A percentile compares a stretch with the other conserved stretches of the same genome.
These are phyloP conservation scores for Andricus curvator DNA, from an alignment of 2,888 invertebrate species.

Conservation along the genomic window DNA sequence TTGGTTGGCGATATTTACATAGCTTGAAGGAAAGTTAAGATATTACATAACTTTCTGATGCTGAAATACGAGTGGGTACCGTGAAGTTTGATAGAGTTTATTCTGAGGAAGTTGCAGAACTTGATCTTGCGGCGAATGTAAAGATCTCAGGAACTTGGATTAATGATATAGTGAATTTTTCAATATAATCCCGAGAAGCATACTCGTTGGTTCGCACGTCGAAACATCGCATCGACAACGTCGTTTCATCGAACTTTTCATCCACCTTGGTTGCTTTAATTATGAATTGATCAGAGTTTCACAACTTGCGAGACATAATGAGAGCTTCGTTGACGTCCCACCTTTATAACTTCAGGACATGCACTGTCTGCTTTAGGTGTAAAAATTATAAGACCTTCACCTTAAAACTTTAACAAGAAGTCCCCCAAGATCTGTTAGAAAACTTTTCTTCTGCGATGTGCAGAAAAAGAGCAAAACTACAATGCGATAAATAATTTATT, in stretches of 20 bases:
- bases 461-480: not conserved
- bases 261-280: constrained; percentile 61
- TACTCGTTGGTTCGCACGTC: not conserved
- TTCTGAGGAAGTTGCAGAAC: constrained; percentile 20
- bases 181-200: constrained; percentile 7
- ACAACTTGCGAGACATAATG: constrained; percentile 64
- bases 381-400: constrained; percentile 52
- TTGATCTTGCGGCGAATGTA: constrained; percentile 24
- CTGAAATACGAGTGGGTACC: not conserved
- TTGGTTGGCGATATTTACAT: not conserved
- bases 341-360: not conserved
- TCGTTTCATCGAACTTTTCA: constrained; percentile 52
- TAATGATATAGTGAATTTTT: constrained; percentile 33
- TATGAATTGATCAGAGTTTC: constrained; percentile 68
- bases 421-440: constrained; percentile 44
- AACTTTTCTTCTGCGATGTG: constrained; percentile 17
- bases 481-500: constrained; percentile 26
- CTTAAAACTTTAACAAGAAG: constrained; percentile 44
- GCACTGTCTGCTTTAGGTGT: constrained; percentile 44
- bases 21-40: not conserved
- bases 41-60: constrained; percentile 5
- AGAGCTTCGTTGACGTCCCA: constrained; percentile 40
- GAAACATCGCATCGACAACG: not conserved
- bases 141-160: constrained; percentile 27
- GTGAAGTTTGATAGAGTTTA: constrained; percentile 35